Evolutionary conservation across 2,797 vertebrate genomes (phyloP), one percentile per base, ranked within the genome.

Genomic region (Xenentodon cancila): DNA sequence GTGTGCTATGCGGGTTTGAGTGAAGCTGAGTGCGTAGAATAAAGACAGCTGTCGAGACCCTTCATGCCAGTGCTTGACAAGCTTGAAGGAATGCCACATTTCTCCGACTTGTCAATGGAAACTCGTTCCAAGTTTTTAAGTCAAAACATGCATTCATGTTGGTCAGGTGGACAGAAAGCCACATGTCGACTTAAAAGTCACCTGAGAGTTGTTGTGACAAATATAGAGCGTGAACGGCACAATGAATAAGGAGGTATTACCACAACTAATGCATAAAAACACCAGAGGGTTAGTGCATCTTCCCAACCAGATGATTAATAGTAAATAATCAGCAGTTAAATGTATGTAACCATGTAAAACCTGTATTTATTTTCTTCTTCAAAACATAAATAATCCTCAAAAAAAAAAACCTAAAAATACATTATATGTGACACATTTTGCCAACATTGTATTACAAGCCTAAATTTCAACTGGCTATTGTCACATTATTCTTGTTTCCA

Each of bases 41-140:
- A 77, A 79, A 79, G 79, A 79, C 80, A 84, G 67, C 88, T 86
- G 87, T 81, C 87, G 85, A 77, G 84, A 84, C 71, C 80, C 81
- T 84, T 84, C 87, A 73, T 75, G 85, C 72, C 43, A 75, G 62
- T 60, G 60, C 88, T 77, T 81, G 86, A 90, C 73, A 54, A 34
- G 50, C 64, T 63, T 13, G 32, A 18, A 87, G 74, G 82, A 82
- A 85, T 77, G 73, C 19, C 20, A 53, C 17, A 34, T 78, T 71
- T 64, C 51, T 79, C 60, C 56, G 48, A 75, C 25, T 59, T 58
- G 65, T 72, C 75, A 68, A 16, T 18, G 13, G 47, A 12, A 68
- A 61, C 66, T 60, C 71, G 59, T 50, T 30, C 34, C 65, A 50
- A 25, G 73, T 53, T n/a, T 42, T 48, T 13, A 12, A 59, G 32